Base-by-base conservation (phyloP, 2,113 vertebrate genomes). In the Paracyprichromis sp. region DNA sequence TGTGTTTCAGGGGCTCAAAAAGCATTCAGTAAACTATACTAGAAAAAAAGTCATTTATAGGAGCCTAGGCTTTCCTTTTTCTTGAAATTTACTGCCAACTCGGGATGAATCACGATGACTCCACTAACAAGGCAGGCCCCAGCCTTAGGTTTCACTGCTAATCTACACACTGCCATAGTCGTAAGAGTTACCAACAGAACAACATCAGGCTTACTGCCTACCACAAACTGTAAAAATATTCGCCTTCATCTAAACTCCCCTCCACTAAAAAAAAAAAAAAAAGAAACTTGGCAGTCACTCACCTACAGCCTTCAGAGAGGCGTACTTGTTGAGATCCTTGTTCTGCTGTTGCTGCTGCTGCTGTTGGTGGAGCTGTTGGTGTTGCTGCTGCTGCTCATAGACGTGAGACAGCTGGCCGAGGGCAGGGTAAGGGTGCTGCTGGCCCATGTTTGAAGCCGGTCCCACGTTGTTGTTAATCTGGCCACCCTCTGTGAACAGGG, bases 291-390 rank as follows among this genome's bases (percentile, higher is more conserved):
- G 69, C 82, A 66, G 81, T 61, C 50, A 93, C 99, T 99, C 96
- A 99, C 98, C 99, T 1, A 99, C 99, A 24, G 98, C 98, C 96
- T 99, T 99, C 5, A 99, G 96, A 63, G 99, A 98, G 86, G 99
- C 98, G 1, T 99, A 99, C 93, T 99, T 99, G 97, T 98, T 99
- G 66, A 99, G 95, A 36, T 99, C 98, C 93, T 98, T 99, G 93
- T 97, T 97, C 92, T 98, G 98, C 80, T 99, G 91, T 4, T 89
- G 89, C 14, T 95, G 92, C 6, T 89, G 89, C 0, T 97, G 97
- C 83, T 97, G 98, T 86, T 99, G 90, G 87, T 98, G 97, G 47
- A 98, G 85, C 7, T 89, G 90, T 2, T 90, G 88, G 10, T 95
- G 97, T 0, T 97, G 97, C 84, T 98, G 97, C 86, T 98, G 98